These are phyloP conservation scores for Eufriesea mexicana DNA, from an alignment of 1,140 invertebrate species.

Conservation along the genomic window DNA sequence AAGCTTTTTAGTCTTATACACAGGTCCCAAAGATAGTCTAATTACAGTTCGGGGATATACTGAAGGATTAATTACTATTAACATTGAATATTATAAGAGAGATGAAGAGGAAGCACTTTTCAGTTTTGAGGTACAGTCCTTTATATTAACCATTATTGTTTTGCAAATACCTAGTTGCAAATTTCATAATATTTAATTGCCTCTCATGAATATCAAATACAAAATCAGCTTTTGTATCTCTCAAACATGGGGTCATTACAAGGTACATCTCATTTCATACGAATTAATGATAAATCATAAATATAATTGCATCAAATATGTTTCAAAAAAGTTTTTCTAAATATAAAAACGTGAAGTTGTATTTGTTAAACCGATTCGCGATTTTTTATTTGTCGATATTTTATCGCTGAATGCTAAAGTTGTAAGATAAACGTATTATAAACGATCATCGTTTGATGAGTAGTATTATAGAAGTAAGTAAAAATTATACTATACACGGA, in stretches of 20 bases:
- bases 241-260: slow-evolving; percentile 49
- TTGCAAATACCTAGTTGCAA: slow-evolving; percentile 46
- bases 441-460: slow-evolving; percentile 34
- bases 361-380: background rate
- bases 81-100: slow-evolving; percentile 91
- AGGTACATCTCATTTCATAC: slow-evolving; percentile 50
- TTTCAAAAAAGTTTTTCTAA: background rate
- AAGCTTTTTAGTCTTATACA: slow-evolving; percentile 86
- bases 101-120: slow-evolving; percentile 88
- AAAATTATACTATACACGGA: slow-evolving; percentile 56
- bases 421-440: slow-evolving; percentile 17
- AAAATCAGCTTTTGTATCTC: slow-evolving; percentile 46
- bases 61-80: slow-evolving; percentile 89
- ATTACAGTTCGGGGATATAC: slow-evolving; percentile 88
- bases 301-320: background rate
- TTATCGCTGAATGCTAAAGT: background rate
- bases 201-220: slow-evolving; percentile 41
- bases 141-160: slow-evolving; percentile 19
- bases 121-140: slow-evolving; percentile 87
- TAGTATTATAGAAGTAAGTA: slow-evolving; percentile 48
- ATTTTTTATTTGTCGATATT: background rate
- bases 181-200: slow-evolving; percentile 48
- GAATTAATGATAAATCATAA: slow-evolving; percentile 2
- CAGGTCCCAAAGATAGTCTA: slow-evolving; percentile 86
- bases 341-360: no score